These are phyloP conservation scores for Thaumatotibia leucotreta DNA, from an alignment of 1,140 invertebrate genomes.

Conservation along the genomic window DNA sequence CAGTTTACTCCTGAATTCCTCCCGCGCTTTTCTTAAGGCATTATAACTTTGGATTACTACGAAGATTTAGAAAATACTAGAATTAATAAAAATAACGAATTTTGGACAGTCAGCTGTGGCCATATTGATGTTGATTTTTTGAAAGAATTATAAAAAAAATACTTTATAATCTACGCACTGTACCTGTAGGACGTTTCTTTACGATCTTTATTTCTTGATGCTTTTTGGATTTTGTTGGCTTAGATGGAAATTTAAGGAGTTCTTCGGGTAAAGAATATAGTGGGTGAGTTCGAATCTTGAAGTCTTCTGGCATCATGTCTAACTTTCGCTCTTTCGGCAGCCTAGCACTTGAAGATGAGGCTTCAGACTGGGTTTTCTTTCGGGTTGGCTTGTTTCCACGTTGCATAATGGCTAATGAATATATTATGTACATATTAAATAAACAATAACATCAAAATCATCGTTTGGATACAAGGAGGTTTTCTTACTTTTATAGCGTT, in stretches of 20 bases:
- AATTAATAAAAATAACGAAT: no score
- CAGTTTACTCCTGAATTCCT: slow-evolving; percentile 88
- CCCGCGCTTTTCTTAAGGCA: slow-evolving; percentile 83
- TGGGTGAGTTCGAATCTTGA: slow-evolving; percentile 71
- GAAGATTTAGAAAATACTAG: neutral
- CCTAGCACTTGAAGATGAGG: slow-evolving; percentile 45
- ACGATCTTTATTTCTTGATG: slow-evolving; percentile 31
- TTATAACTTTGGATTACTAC: slow-evolving; percentile 80
- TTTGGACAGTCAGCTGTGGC: no score
- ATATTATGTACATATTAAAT: no score
- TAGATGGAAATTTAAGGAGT: slow-evolving; percentile 60
- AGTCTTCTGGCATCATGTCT: slow-evolving; percentile 73
- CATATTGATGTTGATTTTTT: no score
- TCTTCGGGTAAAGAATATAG: slow-evolving; percentile 76
- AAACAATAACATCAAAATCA: neutral
- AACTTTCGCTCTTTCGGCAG: slow-evolving; percentile 69
- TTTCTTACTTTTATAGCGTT: neutral
- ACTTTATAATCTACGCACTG: no score
- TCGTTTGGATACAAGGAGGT: neutral
- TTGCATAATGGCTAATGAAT: slow-evolving; percentile 1
- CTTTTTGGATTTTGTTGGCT: slow-evolving; percentile 45
- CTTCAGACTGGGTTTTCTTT: slow-evolving; percentile 42
- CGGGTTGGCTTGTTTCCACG: slow-evolving; percentile 32
- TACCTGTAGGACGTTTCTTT: slow-evolving; percentile 49
- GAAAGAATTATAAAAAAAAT: no score